phyloP scores from a whole-genome alignment of 2,113 vertebrate genomes.

The Hippocampus mohnikei region DNA sequence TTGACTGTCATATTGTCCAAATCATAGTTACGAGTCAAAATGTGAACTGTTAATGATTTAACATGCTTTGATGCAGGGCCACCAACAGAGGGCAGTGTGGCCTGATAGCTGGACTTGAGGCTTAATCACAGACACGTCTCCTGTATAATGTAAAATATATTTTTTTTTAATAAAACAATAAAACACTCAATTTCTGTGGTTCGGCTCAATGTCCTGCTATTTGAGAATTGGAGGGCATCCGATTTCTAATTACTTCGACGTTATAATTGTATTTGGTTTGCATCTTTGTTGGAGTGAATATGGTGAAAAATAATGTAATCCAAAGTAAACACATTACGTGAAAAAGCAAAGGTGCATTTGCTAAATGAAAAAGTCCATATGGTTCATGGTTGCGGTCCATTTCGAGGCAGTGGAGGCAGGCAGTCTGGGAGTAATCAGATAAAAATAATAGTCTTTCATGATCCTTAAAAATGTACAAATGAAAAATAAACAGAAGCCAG shows the following conservation, averaged over 20 bases:
- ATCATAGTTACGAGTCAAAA: slow-evolving; percentile 17
- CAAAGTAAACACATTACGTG: neutral
- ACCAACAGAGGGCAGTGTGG: slow-evolving; percentile 78
- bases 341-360: neutral
- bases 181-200: neutral
- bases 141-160: neutral
- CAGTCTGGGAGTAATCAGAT: slow-evolving; percentile 75
- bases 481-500: slow-evolving; percentile 68
- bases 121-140: slow-evolving; percentile 5
- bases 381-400: slow-evolving; percentile 41
- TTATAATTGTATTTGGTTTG: neutral
- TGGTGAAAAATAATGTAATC: neutral
- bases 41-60: slow-evolving; percentile 23
- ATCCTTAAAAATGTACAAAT: slow-evolving; percentile 74
- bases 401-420: slow-evolving; percentile 53
- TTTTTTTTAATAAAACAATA: neutral
- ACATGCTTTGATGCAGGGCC: slow-evolving; percentile 32
- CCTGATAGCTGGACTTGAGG: slow-evolving; percentile 53
- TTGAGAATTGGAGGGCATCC: neutral
- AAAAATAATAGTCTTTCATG: slow-evolving; percentile 70
- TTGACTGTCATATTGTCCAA: slow-evolving; percentile 7
- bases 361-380: slow-evolving; percentile 20
- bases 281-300: neutral
- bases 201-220: neutral
- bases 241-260: neutral